Conservation (phyloP, 2,797 vertebrate genomes). For the Myotis myotis region DNA sequence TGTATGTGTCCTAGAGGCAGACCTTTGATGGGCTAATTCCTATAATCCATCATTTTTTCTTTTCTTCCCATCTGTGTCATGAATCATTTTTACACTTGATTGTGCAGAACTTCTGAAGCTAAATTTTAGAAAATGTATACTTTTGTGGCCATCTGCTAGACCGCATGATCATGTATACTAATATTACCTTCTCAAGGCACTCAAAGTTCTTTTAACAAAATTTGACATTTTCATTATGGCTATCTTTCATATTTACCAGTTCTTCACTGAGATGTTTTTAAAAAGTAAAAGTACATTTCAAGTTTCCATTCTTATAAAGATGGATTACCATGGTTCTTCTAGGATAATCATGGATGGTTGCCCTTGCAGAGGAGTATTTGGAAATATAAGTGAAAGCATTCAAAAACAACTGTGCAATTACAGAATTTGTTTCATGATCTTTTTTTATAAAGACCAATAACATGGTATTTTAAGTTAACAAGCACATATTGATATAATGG, state of each 20-base stretch:
- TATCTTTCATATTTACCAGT: background rate
- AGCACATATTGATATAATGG: background rate
- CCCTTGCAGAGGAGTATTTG: background rate
- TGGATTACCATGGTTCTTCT: background rate
- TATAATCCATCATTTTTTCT: slow-evolving; percentile 59
- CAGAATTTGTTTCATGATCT: background rate
- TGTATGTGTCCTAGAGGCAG: slow-evolving; percentile 20
- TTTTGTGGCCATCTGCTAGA: slow-evolving; percentile 48
- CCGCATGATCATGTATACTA: background rate
- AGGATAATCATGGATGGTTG: background rate
- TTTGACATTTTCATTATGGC: background rate
- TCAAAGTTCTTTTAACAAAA: slow-evolving; percentile 62
- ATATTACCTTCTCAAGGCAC: slow-evolving; percentile 51
- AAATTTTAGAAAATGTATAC: slow-evolving; percentile 59
- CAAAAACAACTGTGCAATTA: background rate
- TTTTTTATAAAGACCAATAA: background rate
- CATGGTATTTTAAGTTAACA: background rate
- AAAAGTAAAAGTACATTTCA: background rate
- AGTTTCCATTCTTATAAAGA: slow-evolving; percentile 5
- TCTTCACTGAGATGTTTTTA: background rate
- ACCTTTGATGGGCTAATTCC: slow-evolving; percentile 66
- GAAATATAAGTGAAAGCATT: background rate
- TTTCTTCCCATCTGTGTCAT: slow-evolving; percentile 34
- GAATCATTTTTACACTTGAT: slow-evolving; percentile 53
- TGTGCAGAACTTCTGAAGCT: slow-evolving; percentile 50